A percentile compares a stretch with the other conserved stretches of the same genome.
phyloP scores from a whole-genome alignment of 2,113 vertebrate genomes.

The Cyanoderma ruficeps region DNA sequence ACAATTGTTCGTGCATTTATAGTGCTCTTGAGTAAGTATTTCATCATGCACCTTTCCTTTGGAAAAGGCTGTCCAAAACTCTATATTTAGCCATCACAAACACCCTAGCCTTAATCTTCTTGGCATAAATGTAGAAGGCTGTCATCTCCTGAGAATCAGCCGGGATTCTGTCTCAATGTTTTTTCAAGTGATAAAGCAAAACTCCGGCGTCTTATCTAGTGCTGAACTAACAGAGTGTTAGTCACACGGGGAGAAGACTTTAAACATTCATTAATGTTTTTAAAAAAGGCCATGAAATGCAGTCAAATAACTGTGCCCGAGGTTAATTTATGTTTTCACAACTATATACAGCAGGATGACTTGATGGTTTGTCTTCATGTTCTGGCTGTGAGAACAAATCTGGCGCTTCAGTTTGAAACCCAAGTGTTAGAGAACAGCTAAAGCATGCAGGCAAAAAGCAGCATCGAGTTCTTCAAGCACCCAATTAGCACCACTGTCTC shows the following conservation, averaged over 20 bases:
- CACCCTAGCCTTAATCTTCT: constrained; percentile 46
- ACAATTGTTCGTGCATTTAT: not conserved
- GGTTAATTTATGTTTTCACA: constrained; percentile 57
- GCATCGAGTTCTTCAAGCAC: not conserved
- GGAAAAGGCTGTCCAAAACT: constrained; percentile 9
- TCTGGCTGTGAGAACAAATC: not conserved
- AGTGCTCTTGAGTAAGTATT: constrained; percentile 4
- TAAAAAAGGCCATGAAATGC: constrained; percentile 15
- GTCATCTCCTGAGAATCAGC: constrained; percentile 61
- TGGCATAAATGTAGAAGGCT: constrained; percentile 53
- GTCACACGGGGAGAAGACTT: constrained; percentile 38
- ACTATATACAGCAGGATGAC: not conserved
- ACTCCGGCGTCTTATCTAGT: constrained; percentile 44
- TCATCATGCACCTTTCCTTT: not conserved
- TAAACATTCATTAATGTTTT: constrained; percentile 41
- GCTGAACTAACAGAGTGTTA: constrained; percentile 35
- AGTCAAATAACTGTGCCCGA: constrained; percentile 36
- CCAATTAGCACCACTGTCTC: not conserved
- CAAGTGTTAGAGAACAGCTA: not conserved
- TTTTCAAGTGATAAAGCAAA: constrained; percentile 73
- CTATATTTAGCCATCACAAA: constrained; percentile 55
- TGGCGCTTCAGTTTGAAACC: not conserved
- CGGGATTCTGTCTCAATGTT: constrained; percentile 60
- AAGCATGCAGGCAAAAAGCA: not conserved
- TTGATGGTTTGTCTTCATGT: constrained; percentile 4